These are phyloP conservation scores for Mastacembelus armatus DNA, from an alignment of 2,797 vertebrate species.

Conservation along the genomic window DNA sequence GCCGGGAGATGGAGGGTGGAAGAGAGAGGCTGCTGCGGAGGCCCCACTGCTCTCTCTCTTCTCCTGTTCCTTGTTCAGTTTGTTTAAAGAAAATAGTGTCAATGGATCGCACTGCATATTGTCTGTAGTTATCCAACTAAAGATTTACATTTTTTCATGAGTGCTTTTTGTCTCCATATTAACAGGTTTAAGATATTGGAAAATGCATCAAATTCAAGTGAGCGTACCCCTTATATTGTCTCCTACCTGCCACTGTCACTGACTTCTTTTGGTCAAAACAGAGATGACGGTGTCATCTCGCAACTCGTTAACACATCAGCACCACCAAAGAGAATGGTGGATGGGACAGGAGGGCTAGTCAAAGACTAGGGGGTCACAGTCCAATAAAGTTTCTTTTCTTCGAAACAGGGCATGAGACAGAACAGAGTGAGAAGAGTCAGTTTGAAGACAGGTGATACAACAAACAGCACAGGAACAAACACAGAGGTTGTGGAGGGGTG, in stretches of 20 bases:
- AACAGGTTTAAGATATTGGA: too few relatives aligned
- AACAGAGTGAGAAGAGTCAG: slow-evolving; percentile 85
- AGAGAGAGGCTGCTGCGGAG: slow-evolving; percentile 83
- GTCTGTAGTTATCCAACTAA: too few relatives aligned
- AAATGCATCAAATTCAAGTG: too few relatives aligned
- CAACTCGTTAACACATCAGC: slow-evolving; percentile 39
- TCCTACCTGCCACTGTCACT: slow-evolving; percentile 93
- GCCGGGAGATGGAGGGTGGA: slow-evolving; percentile 72
- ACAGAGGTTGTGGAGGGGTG: slow-evolving; percentile 59
- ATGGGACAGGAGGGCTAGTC: slow-evolving; percentile 25
- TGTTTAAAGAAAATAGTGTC: too few relatives aligned
- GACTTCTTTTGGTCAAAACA: slow-evolving; percentile 86
- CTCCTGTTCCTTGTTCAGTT: too few relatives aligned
- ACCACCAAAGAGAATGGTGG: slow-evolving; percentile 48
- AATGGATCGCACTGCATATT: too few relatives aligned
- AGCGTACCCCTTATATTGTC: too few relatives aligned
- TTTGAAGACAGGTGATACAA: slow-evolving; percentile 63
- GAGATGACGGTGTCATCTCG: background rate
- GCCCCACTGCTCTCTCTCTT: slow-evolving; percentile 79
- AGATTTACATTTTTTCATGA: too few relatives aligned
- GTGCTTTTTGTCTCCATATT: too few relatives aligned
- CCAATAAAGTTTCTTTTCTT: slow-evolving; percentile 85
- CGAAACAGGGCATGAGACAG: slow-evolving; percentile 81
- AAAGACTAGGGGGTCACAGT: slow-evolving; percentile 74
- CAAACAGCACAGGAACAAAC: slow-evolving; percentile 68